Percentiles rank a stretch among this genome's conserved stretches.
phyloP scores from a whole-genome alignment of 2,113 vertebrate species.

The Corydoras maculifer region DNA sequence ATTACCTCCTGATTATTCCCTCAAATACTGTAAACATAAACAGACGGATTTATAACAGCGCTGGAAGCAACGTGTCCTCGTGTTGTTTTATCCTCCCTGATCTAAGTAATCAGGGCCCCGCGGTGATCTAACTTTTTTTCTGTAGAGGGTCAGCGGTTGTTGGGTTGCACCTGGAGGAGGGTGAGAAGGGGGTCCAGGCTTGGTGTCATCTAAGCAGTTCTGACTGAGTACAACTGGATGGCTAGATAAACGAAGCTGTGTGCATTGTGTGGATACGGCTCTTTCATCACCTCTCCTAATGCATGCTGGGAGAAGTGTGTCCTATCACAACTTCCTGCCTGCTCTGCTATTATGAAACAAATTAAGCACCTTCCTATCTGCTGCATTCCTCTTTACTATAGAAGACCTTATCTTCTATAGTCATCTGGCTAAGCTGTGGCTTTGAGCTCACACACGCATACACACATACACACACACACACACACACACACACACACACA shows the following conservation, averaged over 20 bases:
- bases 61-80: constrained; percentile 1
- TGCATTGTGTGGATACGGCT: constrained; percentile 29
- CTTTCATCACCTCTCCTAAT: constrained; percentile 40
- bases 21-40: constrained; percentile 3
- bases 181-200: not conserved
- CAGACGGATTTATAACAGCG: not conserved
- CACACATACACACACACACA: constrained; percentile 4
- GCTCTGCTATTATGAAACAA: constrained; percentile 23
- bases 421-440: constrained; percentile 15
- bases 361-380: constrained; percentile 14
- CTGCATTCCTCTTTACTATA: not conserved
- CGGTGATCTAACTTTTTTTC: not conserved
- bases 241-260: constrained; percentile 30
- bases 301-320: constrained; percentile 38
- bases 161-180: constrained; percentile 8
- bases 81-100: constrained; percentile 3
- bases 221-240: constrained; percentile 25
- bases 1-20: constrained; percentile 24
- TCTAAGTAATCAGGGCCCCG: constrained; percentile 3
- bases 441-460: not conserved
- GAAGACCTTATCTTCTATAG: constrained; percentile 18
- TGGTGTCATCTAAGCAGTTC: constrained; percentile 18
- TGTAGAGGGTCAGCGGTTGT: not conserved
- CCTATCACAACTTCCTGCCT: constrained; percentile 39
- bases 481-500: not conserved